Conservation (phyloP, 2,888 invertebrate species). For the Zygaena filipendulae region DNA sequence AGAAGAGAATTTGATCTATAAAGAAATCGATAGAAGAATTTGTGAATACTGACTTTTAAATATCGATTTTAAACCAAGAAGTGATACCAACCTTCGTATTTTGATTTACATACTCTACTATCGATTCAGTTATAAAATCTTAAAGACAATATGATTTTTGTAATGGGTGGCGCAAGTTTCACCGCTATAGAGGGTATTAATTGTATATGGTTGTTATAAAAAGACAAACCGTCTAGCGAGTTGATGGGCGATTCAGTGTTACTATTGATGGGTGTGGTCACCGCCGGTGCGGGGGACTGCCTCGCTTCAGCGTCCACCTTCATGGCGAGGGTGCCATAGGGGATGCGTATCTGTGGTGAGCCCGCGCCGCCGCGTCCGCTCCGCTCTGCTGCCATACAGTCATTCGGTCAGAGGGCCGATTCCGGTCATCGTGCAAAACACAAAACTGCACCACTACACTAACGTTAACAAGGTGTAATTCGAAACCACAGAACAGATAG, state of each 20-base stretch:
- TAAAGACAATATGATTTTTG: too few species aligned
- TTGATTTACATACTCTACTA: too few species aligned
- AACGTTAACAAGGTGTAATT: slow-evolving; percentile 4
- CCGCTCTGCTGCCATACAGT: slow-evolving; percentile 10
- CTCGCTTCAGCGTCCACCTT: slow-evolving; percentile 34
- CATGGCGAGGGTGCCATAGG: slow-evolving; percentile 20
- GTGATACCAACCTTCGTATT: too few species aligned
- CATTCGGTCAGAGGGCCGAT: background rate
- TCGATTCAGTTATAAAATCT: too few species aligned
- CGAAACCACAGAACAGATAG: too few species aligned
- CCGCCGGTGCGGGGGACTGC: slow-evolving; percentile 36
- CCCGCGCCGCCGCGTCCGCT: slow-evolving; percentile 2
- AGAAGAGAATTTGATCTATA: too few species aligned
- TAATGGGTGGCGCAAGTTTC: too few species aligned
- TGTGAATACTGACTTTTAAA: too few species aligned
- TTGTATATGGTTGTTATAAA: slow-evolving; percentile 33
- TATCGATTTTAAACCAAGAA: too few species aligned
- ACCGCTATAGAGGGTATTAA: too few species aligned
- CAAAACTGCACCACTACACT: slow-evolving; percentile 1
- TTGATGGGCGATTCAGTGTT: slow-evolving; percentile 57
- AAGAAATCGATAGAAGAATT: too few species aligned
- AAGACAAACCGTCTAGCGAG: slow-evolving; percentile 60
- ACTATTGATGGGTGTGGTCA: slow-evolving; percentile 41
- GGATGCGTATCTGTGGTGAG: background rate
- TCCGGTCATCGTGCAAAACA: too few species aligned